Evolutionary conservation across 2,888 invertebrate species (phyloP).

Genomic region (Tuberolachnus salignus): DNA sequence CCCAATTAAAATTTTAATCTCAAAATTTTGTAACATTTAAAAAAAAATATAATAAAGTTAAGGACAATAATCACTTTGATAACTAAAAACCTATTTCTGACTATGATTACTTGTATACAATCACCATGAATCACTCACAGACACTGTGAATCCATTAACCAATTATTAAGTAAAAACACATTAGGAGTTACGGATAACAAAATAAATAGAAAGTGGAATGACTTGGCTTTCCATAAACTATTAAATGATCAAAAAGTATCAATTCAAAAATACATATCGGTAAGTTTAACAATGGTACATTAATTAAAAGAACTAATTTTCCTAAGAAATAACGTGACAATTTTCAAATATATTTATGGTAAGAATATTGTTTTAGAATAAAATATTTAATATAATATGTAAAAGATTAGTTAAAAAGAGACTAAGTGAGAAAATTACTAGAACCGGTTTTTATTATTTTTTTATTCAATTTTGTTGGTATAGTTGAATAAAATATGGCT

Average conservation of each 20-base stretch:
- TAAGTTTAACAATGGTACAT: conserved; percentile 15
- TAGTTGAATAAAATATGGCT: conserved; percentile 46
- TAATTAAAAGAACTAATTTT: conserved; percentile 9
- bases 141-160: conserved; percentile 47
- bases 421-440: conserved; percentile 45
- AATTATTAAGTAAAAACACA: conserved; percentile 52
- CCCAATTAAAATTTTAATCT: conserved; percentile 14
- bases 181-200: conserved; percentile 45
- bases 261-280: conserved; percentile 19
- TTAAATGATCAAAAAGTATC: conserved; percentile 26
- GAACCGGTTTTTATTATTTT: conserved; percentile 28
- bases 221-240: conserved; percentile 49
- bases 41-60: too few species aligned
- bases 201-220: conserved; percentile 55
- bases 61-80: conserved; percentile 39
- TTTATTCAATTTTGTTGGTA: conserved; percentile 38
- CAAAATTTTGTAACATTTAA: not conserved
- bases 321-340: conserved; percentile 12
- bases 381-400: conserved; percentile 39
- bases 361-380: conserved; percentile 39
- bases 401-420: conserved; percentile 32
- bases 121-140: conserved; percentile 48
- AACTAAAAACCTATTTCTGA: conserved; percentile 42
- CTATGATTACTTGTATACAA: conserved; percentile 49
- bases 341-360: conserved; percentile 22